phyloP scores from a whole-genome alignment of 2,113 vertebrate genomes.

The Oceanodroma tethys region DNA sequence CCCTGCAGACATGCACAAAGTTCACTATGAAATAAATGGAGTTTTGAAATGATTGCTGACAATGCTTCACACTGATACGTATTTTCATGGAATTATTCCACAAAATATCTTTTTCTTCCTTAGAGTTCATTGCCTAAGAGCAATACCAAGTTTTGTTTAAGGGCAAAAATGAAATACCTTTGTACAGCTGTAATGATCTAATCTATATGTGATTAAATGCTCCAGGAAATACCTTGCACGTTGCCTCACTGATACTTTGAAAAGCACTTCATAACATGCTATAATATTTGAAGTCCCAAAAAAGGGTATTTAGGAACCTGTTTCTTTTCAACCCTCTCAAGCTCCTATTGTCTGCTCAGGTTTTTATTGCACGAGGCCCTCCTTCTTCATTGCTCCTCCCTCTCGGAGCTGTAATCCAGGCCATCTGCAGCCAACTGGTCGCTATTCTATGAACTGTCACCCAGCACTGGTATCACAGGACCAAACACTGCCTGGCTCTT shows the following conservation, averaged over 20 bases:
- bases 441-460: background rate
- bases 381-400: background rate
- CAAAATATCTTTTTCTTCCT: background rate
- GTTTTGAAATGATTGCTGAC: constrained; percentile 19
- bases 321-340: background rate
- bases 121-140: background rate
- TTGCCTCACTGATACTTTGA: background rate
- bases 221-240: background rate
- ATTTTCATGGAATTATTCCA: background rate
- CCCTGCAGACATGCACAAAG: background rate
- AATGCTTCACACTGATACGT: background rate
- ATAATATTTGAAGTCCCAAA: background rate
- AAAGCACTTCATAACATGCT: background rate
- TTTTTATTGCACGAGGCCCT: background rate
- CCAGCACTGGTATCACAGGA: background rate
- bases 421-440: background rate
- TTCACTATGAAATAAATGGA: constrained; percentile 20
- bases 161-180: background rate
- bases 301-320: background rate
- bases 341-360: background rate
- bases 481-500: background rate
- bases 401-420: background rate
- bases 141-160: background rate
- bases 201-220: background rate
- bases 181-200: constrained; percentile 6